A percentile compares a stretch with the other conserved stretches of the same genome.
Evolutionary conservation across 2,888 invertebrate species (phyloP).

Genomic region (Aphidoletes aphidimyza): DNA sequence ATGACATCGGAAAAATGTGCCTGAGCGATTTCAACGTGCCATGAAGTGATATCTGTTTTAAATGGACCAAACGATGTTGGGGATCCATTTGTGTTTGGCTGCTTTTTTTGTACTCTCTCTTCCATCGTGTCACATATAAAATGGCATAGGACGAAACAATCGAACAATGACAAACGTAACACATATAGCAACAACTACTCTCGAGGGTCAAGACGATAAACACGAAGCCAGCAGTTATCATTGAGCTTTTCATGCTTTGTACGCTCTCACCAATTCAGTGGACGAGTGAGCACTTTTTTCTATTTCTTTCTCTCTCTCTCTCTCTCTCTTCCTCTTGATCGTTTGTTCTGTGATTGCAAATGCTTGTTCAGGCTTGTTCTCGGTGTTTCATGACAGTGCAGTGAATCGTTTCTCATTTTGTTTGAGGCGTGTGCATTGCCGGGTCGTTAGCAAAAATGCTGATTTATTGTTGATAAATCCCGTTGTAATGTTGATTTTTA

Average conservation of each 20-base stretch:
- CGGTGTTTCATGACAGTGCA: not conserved
- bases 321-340: not conserved
- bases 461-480: slow-evolving; percentile 53
- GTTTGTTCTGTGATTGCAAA: not conserved
- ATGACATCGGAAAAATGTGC: no score
- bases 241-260: not conserved
- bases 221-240: slow-evolving; percentile 34
- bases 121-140: no score
- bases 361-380: no score
- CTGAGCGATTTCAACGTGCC: not conserved
- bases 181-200: not conserved
- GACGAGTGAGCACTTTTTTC: not conserved
- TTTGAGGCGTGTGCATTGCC: slow-evolving; percentile 21
- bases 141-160: not conserved
- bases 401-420: no score
- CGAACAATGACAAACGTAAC: slow-evolving; percentile 12
- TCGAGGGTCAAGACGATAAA: slow-evolving; percentile 53
- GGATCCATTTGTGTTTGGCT: not conserved
- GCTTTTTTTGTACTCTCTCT: not conserved
- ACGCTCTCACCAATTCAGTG: not conserved
- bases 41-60: not conserved
- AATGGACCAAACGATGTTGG: not conserved
- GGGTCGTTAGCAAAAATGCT: slow-evolving; percentile 23
- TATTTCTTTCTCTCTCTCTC: not conserved
- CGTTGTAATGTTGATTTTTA: slow-evolving; percentile 53